Conservation (phyloP, 2,888 invertebrate genomes). For the Leptinotarsa tumamoca region DNA sequence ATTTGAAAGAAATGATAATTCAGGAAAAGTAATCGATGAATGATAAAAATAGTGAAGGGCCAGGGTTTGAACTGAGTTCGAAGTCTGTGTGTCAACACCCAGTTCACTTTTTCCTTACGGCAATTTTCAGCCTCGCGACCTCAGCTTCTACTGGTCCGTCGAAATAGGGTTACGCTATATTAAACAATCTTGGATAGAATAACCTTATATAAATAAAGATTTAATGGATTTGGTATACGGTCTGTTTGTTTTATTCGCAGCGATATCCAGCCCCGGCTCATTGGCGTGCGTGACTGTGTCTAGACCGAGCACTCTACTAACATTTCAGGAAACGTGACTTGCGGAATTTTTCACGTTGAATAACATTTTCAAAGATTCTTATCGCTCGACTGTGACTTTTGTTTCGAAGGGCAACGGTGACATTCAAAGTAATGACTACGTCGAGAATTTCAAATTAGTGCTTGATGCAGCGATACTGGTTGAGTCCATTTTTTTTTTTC, state of each 20-base stretch:
- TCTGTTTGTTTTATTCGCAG: conserved; percentile 55
- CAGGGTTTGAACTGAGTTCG: no score
- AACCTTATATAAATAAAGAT: conserved; percentile 54
- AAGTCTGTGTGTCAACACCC: neutral
- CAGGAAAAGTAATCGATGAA: no score
- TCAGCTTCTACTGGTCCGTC: neutral
- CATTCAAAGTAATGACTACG: conserved; percentile 15
- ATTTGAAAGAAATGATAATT: no score
- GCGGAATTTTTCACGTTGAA: conserved; percentile 42
- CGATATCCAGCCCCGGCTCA: conserved; percentile 50
- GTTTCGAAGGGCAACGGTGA: conserved; percentile 10
- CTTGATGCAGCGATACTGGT: neutral
- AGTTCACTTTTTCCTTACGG: neutral
- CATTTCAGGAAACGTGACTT: conserved; percentile 52
- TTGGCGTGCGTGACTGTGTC: conserved; percentile 44
- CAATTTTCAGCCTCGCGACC: neutral
- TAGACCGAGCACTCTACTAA: conserved; percentile 27
- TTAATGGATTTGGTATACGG: conserved; percentile 57
- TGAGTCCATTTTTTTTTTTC: no score
- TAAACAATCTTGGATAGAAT: conserved; percentile 44
- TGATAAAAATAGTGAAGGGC: no score
- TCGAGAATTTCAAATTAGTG: conserved; percentile 9
- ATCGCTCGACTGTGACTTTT: conserved; percentile 14
- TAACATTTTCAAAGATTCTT: conserved; percentile 18
- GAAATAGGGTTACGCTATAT: conserved; percentile 29